These are phyloP conservation scores for Acestrorhynchus altus DNA, from an alignment of 2,797 vertebrate species.

Conservation along the genomic window DNA sequence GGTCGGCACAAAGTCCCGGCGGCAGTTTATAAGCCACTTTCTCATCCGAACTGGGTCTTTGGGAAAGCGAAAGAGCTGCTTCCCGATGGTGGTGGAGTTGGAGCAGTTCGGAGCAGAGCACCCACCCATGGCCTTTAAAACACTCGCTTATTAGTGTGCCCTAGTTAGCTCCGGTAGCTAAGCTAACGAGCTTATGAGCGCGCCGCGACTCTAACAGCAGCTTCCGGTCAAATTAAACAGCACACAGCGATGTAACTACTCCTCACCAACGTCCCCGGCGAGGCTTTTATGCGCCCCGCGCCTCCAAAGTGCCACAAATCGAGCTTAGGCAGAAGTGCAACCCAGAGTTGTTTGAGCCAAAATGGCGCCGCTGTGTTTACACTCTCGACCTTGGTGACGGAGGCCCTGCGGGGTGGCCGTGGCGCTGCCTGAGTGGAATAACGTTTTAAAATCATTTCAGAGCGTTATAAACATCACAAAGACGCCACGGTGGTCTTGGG, in stretches of 20 bases:
- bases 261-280: not conserved
- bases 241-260: not conserved
- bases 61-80: constrained; percentile 83
- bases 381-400: too few relatives aligned
- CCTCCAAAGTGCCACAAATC: constrained; percentile 27
- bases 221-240: not conserved
- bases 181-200: constrained; percentile 44
- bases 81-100: constrained; percentile 82
- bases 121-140: constrained; percentile 73
- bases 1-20: constrained; percentile 82
- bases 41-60: constrained; percentile 80
- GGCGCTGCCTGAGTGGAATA: not conserved
- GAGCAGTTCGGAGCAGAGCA: constrained; percentile 85
- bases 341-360: constrained; percentile 85
- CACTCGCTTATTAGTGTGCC: not conserved
- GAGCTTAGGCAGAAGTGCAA: constrained; percentile 58
- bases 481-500: too few relatives aligned
- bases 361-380: constrained; percentile 76
- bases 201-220: too few relatives aligned
- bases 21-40: constrained; percentile 83
- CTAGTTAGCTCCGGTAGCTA: constrained; percentile 21
- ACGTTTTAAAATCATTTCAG: not conserved
- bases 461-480: not conserved
- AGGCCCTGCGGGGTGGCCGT: not conserved
- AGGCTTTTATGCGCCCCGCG: too few relatives aligned